Conservation (phyloP, 2,888 invertebrate species). For the Subacronicta megacephala region DNA sequence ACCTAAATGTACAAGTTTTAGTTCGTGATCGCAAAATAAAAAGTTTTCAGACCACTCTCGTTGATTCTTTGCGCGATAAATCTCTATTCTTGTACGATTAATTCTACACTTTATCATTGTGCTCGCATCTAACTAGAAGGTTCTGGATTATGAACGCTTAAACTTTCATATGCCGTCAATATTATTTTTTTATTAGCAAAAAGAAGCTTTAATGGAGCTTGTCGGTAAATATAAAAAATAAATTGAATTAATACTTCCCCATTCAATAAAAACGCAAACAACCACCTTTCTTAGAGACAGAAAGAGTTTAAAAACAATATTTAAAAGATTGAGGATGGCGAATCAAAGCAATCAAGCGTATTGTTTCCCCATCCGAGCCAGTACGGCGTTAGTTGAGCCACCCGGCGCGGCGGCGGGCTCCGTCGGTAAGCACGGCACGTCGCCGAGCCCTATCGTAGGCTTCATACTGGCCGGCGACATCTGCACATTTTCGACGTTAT, state of each 20-base stretch:
- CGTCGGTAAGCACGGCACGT: slow-evolving; percentile 82
- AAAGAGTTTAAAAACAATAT: slow-evolving; percentile 19
- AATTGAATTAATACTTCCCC: background rate
- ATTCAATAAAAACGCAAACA: too few species aligned
- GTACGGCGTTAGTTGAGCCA: slow-evolving; percentile 12
- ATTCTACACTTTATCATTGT: slow-evolving; percentile 67
- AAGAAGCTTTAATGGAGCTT: slow-evolving; percentile 2
- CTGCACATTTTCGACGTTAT: slow-evolving; percentile 86
- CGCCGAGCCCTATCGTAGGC: slow-evolving; percentile 77
- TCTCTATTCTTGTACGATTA: slow-evolving; percentile 71
- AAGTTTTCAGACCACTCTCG: slow-evolving; percentile 78
- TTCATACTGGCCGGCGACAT: slow-evolving; percentile 84
- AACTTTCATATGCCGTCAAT: slow-evolving; percentile 42
- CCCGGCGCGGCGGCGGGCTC: slow-evolving; percentile 8
- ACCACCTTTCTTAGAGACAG: background rate
- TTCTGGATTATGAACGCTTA: slow-evolving; percentile 46
- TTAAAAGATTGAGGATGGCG: slow-evolving; percentile 42
- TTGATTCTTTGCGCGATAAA: slow-evolving; percentile 81
- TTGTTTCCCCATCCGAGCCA: slow-evolving; percentile 61
- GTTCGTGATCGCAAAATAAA: slow-evolving; percentile 82
- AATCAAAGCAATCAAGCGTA: slow-evolving; percentile 64
- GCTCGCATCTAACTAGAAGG: slow-evolving; percentile 56
- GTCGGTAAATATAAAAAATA: slow-evolving; percentile 3
- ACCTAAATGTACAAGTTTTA: slow-evolving; percentile 86
- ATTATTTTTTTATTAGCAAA: slow-evolving; percentile 30